These are phyloP conservation scores for Drosophila multiciliata DNA, from an alignment of 2,888 invertebrate genomes.

Conservation along the genomic window DNA sequence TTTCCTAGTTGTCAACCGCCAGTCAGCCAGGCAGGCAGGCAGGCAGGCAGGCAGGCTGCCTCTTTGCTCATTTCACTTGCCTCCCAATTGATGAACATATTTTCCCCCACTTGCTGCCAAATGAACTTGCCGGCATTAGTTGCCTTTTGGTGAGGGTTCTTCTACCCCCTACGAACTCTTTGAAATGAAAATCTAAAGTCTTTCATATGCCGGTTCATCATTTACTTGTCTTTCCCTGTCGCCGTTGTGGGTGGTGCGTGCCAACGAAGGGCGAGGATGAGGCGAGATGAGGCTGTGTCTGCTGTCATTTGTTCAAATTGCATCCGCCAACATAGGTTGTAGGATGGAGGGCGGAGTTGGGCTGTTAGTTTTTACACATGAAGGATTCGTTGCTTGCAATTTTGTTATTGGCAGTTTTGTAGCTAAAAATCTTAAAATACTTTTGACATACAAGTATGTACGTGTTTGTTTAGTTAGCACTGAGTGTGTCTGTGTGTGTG, in stretches of 20 bases:
- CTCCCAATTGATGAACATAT: constrained; percentile 62
- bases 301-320: constrained; percentile 76
- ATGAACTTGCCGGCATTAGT: constrained; percentile 44
- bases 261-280: constrained; percentile 14
- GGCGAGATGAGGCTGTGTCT: constrained; percentile 40
- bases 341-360: background rate
- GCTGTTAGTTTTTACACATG: constrained; percentile 1
- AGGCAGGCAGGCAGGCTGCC: constrained; percentile 23
- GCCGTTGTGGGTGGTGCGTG: constrained; percentile 44
- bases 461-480: constrained; percentile 62
- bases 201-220: constrained; percentile 65
- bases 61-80: constrained; percentile 72
- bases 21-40: background rate
- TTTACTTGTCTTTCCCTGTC: constrained; percentile 59
- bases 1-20: constrained; percentile 65
- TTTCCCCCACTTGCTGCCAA: constrained; percentile 13
- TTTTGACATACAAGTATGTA: constrained; percentile 74
- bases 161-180: background rate
- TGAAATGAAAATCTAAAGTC: constrained; percentile 52
- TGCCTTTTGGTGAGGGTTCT: background rate
- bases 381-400: constrained; percentile 28
- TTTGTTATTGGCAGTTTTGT: constrained; percentile 79
- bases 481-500: constrained; percentile 28
- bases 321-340: constrained; percentile 61
- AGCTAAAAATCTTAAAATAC: constrained; percentile 78